Evolutionary conservation across 2,113 vertebrate genomes (phyloP).

Genomic region (Anarrhichthys ocellatus): DNA sequence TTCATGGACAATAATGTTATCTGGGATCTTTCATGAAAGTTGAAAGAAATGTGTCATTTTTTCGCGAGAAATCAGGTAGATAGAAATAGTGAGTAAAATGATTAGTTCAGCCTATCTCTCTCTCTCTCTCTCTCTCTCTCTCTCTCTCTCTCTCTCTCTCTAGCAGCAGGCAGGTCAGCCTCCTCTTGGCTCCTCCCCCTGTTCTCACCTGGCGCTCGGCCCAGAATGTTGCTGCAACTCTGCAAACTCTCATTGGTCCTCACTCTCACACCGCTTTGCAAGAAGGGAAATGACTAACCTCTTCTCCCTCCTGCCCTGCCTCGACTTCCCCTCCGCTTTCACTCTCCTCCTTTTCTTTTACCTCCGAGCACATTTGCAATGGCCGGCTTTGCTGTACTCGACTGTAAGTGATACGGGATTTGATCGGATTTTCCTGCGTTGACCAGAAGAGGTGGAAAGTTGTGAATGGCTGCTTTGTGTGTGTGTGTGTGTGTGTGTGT

Average conservation of each 20-base stretch:
- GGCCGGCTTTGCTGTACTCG: slow-evolving; percentile 56
- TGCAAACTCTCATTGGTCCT: slow-evolving; percentile 77
- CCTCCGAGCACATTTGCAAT: slow-evolving; percentile 74
- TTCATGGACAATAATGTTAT: background rate
- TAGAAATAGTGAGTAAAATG: slow-evolving; percentile 28
- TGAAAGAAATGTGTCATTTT: slow-evolving; percentile 25
- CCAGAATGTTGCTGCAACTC: slow-evolving; percentile 85
- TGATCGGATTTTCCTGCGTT: slow-evolving; percentile 65
- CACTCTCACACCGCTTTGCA: slow-evolving; percentile 74
- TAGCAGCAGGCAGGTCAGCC: slow-evolving; percentile 76
- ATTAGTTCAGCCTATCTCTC: slow-evolving; percentile 52
- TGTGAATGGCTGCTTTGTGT: slow-evolving; percentile 79
- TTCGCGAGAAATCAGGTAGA: slow-evolving; percentile 27
- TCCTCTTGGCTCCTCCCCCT: slow-evolving; percentile 76
- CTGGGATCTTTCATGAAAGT: background rate
- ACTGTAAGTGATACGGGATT: slow-evolving; percentile 75
- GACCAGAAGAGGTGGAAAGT: slow-evolving; percentile 64
- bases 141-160: slow-evolving; percentile 50
- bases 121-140: slow-evolving; percentile 47
- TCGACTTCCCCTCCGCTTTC: slow-evolving; percentile 74
- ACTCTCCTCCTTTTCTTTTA: slow-evolving; percentile 71
- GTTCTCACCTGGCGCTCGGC: slow-evolving; percentile 80
- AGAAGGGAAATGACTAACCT: slow-evolving; percentile 84
- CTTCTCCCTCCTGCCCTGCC: slow-evolving; percentile 74
- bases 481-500: slow-evolving; percentile 48